These are phyloP conservation scores for Tenebrosternarchus preto DNA, from an alignment of 2,113 vertebrate species.

Conservation along the genomic window DNA sequence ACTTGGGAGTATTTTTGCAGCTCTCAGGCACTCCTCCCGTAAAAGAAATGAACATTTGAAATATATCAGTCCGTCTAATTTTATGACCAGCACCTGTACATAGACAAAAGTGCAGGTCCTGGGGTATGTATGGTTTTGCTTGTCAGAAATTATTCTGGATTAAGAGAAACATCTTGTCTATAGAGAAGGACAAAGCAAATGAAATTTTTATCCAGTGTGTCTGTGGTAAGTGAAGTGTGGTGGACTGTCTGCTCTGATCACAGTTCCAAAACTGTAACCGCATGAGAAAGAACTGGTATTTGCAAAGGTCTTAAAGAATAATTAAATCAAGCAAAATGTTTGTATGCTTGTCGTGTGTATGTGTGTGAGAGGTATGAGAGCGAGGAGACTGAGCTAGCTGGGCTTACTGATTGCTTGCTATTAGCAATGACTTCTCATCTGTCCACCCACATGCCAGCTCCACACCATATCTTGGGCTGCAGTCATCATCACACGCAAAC, in stretches of 20 bases:
- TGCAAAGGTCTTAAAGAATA: slow-evolving; percentile 23
- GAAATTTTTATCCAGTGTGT: background rate
- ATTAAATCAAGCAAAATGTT: slow-evolving; percentile 58
- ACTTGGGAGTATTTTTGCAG: too few species aligned
- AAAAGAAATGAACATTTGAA: too few species aligned
- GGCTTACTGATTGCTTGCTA: slow-evolving; percentile 55
- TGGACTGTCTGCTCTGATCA: too few species aligned
- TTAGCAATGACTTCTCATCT: slow-evolving; percentile 45
- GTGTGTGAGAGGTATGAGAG: slow-evolving; percentile 41
- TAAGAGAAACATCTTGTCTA: too few species aligned
- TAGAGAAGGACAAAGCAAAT: too few species aligned
- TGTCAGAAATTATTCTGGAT: too few species aligned
- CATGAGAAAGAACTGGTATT: slow-evolving; percentile 34
- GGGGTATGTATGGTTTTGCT: too few species aligned
- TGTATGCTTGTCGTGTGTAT: slow-evolving; percentile 42
- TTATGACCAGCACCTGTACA: too few species aligned
- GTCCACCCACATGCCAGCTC: slow-evolving; percentile 51
- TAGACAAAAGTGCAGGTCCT: too few species aligned
- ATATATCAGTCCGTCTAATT: too few species aligned
- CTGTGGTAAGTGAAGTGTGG: slow-evolving; percentile 16
- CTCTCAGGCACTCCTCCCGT: too few species aligned
- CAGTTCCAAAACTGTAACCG: background rate
- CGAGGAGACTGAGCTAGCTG: slow-evolving; percentile 58
- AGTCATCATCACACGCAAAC: slow-evolving; percentile 14
- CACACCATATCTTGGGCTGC: slow-evolving; percentile 45